Base-by-base conservation (phyloP, 2,888 invertebrate genomes). In the Erebia ligea region DNA sequence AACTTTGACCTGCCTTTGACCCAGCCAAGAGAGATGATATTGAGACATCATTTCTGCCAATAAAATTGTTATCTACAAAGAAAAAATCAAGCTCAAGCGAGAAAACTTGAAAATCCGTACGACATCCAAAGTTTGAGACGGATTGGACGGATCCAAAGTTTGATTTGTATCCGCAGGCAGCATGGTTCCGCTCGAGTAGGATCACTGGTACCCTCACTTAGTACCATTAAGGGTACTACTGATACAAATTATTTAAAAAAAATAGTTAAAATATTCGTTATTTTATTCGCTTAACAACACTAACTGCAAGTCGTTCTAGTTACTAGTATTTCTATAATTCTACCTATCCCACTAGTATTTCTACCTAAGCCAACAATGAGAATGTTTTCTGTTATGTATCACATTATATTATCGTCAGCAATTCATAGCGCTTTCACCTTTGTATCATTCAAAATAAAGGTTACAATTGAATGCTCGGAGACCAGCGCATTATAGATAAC, bases 81-180 rank as follows among this genome's bases (percentile, higher is more conserved):
- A 61, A 61, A 45, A 13, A 61, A 13, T 4, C 19, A 13, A 45
- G 45, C 40, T 40, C 25, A 50, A 54, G 54, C 42, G 66, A 68
- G 69, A 73, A 73, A 75, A 75, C 71, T 72, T 71, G 73, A 73
- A 68, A 71, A 73, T 70, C 57, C 56, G 54, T 42, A 58, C 61
- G 59, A 66, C 65, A 52, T 48, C 62, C 45, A 63, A 71, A 69
- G 71, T 72, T 74, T 66, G 66, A 76, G 73, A 72, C 61, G 69
- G 81, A 81, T 85, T 83, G 84, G 82, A 86, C 86, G 82, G 78
- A 78, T 69, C 80, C n/a, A n/a, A n/a, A 82, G 83, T 81, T 84
- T 82, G 83, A 87, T 87, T 86, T 84, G 83, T 79, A 78, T 77
- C 82, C 80, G 72, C 81, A 78, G 77, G 73, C 76, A 75, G 73